Percentiles rank a stretch among this genome's conserved stretches.
phyloP scores from a whole-genome alignment of 2,888 invertebrate species.

The Rhaphigaster nebulosa region DNA sequence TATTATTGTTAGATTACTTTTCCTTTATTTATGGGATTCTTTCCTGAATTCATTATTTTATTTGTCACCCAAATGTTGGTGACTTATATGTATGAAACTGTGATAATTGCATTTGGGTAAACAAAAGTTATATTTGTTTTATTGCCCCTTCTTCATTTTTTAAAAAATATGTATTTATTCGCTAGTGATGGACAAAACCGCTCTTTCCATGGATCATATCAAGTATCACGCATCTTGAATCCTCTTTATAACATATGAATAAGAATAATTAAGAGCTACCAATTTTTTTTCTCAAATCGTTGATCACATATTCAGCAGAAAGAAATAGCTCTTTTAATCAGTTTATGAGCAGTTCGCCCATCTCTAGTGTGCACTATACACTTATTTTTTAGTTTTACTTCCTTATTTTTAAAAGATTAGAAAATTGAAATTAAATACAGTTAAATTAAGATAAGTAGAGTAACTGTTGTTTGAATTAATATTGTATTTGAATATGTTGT shows the following conservation, averaged over 20 bases:
- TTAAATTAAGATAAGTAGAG: conserved; percentile 7
- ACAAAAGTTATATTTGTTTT: not conserved
- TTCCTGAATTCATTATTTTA: not conserved
- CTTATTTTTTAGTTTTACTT: not conserved
- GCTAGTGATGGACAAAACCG: not conserved
- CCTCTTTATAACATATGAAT: not conserved
- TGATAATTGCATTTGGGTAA: conserved; percentile 32
- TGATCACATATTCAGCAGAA: not conserved
- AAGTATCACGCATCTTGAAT: not conserved
- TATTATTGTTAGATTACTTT: not conserved
- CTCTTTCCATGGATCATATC: not conserved
- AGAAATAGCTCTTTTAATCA: not conserved
- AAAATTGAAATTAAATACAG: not conserved
- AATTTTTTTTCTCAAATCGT: not conserved
- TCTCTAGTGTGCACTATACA: not conserved
- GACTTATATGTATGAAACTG: conserved; percentile 4
- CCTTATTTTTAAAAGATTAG: not conserved
- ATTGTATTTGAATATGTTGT: not conserved
- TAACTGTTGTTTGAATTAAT: not conserved
- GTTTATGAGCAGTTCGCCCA: not conserved
- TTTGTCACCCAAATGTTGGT: conserved; percentile 32
- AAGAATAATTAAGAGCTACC: not conserved
- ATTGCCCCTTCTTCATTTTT: not conserved
- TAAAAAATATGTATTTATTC: not conserved
- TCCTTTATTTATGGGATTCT: conserved; percentile 5